phyloP scores from a whole-genome alignment of 1,140 invertebrate species.

The Drosophila funebris region DNA sequence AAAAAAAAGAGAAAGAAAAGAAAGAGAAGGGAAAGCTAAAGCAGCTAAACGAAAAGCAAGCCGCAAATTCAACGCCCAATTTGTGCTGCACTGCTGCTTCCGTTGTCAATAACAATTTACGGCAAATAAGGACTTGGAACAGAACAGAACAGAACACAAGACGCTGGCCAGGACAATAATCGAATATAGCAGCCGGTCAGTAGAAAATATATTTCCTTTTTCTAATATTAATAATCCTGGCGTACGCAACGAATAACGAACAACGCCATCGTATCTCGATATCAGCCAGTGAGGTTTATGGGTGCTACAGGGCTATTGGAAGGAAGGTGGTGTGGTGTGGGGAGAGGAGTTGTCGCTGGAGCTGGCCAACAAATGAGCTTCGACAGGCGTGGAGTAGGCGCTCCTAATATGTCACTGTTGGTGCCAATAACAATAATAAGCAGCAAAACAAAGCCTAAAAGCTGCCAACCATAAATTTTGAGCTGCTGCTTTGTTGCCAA shows the following conservation, averaged over 20 bases:
- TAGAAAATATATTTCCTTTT: conserved; percentile 79
- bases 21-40: conserved; percentile 3
- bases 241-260: conserved; percentile 58
- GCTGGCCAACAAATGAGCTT: conserved; percentile 68
- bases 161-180: conserved; percentile 67
- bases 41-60: conserved; percentile 59
- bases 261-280: conserved; percentile 35
- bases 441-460: conserved; percentile 82
- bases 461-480: conserved; percentile 78
- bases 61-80: conserved; percentile 81
- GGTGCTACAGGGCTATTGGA: background rate
- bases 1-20: conserved; percentile 27
- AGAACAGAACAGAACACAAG: conserved; percentile 19
- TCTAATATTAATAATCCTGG: conserved; percentile 77
- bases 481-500: conserved; percentile 41
- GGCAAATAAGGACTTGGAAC: conserved; percentile 61
- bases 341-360: conserved; percentile 9
- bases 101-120: conserved; percentile 82
- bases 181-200: conserved; percentile 77
- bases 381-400: conserved; percentile 53
- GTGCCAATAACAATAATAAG: conserved; percentile 82
- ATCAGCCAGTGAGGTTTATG: background rate
- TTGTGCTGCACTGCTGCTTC: conserved; percentile 79
- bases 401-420: conserved; percentile 81
- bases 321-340: background rate